phyloP scores from a whole-genome alignment of 2,113 vertebrate species.

The Mastomys coucha region DNA sequence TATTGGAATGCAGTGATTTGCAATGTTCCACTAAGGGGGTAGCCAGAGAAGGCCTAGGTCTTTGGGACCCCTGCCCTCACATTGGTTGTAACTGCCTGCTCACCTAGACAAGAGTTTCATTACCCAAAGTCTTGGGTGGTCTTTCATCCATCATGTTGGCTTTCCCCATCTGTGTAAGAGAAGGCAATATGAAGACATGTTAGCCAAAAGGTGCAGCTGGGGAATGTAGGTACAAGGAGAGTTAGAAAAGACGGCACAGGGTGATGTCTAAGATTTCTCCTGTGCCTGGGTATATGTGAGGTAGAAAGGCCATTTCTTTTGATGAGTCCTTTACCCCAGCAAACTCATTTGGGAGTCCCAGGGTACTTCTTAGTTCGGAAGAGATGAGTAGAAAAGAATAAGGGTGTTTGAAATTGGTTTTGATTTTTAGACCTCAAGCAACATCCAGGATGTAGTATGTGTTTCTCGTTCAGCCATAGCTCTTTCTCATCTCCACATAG shows the following conservation, averaged over 20 bases:
- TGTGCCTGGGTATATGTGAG: background rate
- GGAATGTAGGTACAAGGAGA: background rate
- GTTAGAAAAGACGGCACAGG: background rate
- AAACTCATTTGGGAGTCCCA: background rate
- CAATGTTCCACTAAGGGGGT: background rate
- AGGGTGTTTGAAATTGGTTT: background rate
- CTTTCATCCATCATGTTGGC: background rate
- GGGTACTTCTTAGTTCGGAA: background rate
- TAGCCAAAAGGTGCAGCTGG: background rate
- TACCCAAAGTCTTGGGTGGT: background rate
- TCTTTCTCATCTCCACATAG: background rate
- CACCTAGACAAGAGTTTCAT: slow-evolving; percentile 55
- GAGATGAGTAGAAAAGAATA: background rate
- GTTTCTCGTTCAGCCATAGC: background rate
- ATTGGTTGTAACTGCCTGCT: background rate
- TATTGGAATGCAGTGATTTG: background rate
- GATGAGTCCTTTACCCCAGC: background rate
- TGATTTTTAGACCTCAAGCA: background rate
- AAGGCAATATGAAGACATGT: background rate
- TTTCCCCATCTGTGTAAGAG: slow-evolving; percentile 51
- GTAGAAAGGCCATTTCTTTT: background rate
- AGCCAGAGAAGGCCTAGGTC: background rate
- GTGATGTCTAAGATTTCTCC: background rate
- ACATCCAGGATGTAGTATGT: background rate
- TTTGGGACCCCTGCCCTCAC: background rate